Evolutionary conservation across 2,888 invertebrate species (phyloP), one percentile per base, ranked within the genome.

Genomic region (Limnephilus marmoratus): DNA sequence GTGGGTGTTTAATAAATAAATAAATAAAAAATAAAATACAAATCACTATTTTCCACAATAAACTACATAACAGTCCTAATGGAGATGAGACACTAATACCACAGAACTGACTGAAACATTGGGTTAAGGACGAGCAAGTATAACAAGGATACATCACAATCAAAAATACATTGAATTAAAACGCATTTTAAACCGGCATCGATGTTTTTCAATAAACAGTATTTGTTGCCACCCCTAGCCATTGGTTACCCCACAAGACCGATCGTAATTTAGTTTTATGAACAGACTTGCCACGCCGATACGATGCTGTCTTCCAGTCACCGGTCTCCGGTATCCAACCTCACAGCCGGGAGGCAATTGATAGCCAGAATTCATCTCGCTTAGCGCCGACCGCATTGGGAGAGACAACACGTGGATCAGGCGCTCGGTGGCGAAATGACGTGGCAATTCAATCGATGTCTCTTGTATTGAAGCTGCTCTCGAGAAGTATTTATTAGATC

Each of bases 211-310:
- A 68, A 68, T 9, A 24, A 68, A 68, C 24, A 68, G 24, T n/a
- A 49, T 49, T 24, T 24, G 5, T 24, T 68, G 68, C 24, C 68
- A 9, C 7, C 68, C 68, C 68, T n/a, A 68, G n/a, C 24, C n/a
- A 24, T 68, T 31, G 85, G 86, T 86, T 49, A 45, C 85, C 31
- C 41, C 68, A 88, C 68, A 49, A 90, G 91, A 91, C 80, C 85
- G 91, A 93, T 92, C 87, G 92, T 92, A 93, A 93, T 93, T 92
- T 91, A 92, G 89, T 92, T 92, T 92, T 91, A 93, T 92, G 90
- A 90, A 90, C 90, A 86, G 90, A 37, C 86, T 85, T 85, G 90
- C 90, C 90, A 68, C 45, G 53, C 29, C 81, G 80, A 80, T 82
- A 49, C 34, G 68, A 68, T 68, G 68, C 24, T n/a, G n/a, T 11